Percentiles rank a stretch among this genome's conserved stretches.
Conservation (phyloP, 2,113 vertebrate species). For the Isichthys henryi region DNA sequence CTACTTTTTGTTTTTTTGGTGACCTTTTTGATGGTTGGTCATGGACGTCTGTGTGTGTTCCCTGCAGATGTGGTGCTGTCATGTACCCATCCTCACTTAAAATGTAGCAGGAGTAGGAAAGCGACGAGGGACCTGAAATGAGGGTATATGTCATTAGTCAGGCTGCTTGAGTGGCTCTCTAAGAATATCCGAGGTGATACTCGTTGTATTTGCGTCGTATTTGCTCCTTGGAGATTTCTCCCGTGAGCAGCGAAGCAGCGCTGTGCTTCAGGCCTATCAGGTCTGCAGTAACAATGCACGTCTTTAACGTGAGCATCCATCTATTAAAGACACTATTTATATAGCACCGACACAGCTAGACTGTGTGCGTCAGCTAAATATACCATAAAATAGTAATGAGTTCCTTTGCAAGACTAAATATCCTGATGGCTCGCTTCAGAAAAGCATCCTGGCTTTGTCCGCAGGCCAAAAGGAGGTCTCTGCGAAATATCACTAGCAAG, state of each 20-base stretch:
- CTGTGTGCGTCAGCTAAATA: background rate
- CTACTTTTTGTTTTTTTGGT: background rate
- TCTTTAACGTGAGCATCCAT: background rate
- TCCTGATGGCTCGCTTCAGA: background rate
- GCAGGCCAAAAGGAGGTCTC: background rate
- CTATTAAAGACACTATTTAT: background rate
- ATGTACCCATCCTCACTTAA: background rate
- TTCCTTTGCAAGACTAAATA: slow-evolving; percentile 3
- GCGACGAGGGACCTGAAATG: slow-evolving; percentile 1
- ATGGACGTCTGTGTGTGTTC: background rate
- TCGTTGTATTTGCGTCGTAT: too few relatives aligned
- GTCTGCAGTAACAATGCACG: background rate
- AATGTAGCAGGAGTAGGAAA: slow-evolving; percentile 4
- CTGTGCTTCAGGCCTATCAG: background rate
- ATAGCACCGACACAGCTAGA: background rate
- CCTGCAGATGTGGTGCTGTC: background rate
- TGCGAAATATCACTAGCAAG: background rate
- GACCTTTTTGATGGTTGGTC: background rate
- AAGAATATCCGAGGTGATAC: background rate
- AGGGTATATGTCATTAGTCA: background rate
- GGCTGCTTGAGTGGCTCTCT: slow-evolving; percentile 10
- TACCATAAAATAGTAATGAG: background rate
- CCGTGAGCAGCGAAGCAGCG: background rate
- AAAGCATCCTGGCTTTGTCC: background rate
- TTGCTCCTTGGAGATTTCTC: background rate